These are phyloP conservation scores for Patiria pectinifera DNA, from an alignment of 53 echinoderm and acorn worm species.

Conservation along the genomic window DNA sequence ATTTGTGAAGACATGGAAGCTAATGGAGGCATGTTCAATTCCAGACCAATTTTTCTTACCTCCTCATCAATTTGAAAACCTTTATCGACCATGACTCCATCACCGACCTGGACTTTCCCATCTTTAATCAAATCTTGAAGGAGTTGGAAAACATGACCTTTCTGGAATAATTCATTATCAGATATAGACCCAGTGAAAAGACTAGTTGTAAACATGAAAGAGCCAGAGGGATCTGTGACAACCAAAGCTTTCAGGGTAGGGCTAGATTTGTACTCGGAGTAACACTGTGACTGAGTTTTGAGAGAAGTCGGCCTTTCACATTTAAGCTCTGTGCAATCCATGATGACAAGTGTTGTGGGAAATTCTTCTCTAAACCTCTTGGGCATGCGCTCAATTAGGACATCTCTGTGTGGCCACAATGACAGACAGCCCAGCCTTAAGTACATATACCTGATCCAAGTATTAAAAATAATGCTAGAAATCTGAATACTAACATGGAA, in stretches of 20 bases:
- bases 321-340: background rate
- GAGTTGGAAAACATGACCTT: background rate
- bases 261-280: background rate
- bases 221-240: background rate
- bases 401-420: slow-evolving; percentile 38
- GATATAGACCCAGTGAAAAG: slow-evolving; percentile 9
- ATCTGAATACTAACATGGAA: background rate
- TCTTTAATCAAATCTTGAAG: background rate
- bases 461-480: slow-evolving; percentile 27
- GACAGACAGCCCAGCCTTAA: slow-evolving; percentile 16
- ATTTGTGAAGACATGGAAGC: slow-evolving; percentile 19
- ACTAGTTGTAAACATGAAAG: background rate
- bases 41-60: background rate
- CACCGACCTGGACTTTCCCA: background rate
- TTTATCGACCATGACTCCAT: background rate
- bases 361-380: background rate
- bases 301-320: slow-evolving; percentile 9
- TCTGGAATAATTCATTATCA: slow-evolving; percentile 6
- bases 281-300: slow-evolving; percentile 6
- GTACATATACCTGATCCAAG: slow-evolving; percentile 25
- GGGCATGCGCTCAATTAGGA: slow-evolving; percentile 8
- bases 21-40: slow-evolving; percentile 2
- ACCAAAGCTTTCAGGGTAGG: background rate
- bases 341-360: background rate
- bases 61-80: background rate